These are phyloP conservation scores for Corvus moneduloides DNA, from an alignment of 2,113 vertebrate species.

Conservation along the genomic window DNA sequence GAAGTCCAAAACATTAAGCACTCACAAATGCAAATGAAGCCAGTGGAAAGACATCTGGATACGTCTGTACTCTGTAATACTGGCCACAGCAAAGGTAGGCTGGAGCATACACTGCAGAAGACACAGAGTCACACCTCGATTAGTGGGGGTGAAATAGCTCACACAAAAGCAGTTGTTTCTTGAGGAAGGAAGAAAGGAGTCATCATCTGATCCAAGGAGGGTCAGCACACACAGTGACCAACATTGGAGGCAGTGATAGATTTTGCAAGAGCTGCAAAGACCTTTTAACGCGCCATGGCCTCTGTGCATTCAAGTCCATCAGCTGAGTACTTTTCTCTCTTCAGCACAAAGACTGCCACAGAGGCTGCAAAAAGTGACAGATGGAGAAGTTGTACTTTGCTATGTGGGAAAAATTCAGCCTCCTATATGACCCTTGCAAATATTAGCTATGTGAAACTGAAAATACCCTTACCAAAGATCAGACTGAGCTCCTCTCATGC, in stretches of 20 bases:
- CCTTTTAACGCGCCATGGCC: background rate
- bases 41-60: background rate
- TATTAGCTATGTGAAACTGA: background rate
- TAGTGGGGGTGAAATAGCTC: background rate
- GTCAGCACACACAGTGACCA: background rate
- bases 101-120: background rate
- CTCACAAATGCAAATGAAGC: background rate
- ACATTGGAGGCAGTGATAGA: background rate
- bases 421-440: background rate
- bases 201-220: background rate
- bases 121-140: fast-evolving
- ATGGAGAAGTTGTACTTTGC: background rate
- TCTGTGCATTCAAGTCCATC: background rate
- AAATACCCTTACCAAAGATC: background rate
- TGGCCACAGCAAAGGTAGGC: background rate
- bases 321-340: background rate
- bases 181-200: background rate
- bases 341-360: background rate
- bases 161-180: background rate
- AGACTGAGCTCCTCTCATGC: background rate
- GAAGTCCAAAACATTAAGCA: background rate
- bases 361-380: background rate
- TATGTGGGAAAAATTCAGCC: background rate
- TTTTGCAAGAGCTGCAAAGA: background rate
- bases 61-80: background rate